These are phyloP conservation scores for Zophobas atratus DNA, from an alignment of 1,140 invertebrate genomes.

Conservation along the genomic window DNA sequence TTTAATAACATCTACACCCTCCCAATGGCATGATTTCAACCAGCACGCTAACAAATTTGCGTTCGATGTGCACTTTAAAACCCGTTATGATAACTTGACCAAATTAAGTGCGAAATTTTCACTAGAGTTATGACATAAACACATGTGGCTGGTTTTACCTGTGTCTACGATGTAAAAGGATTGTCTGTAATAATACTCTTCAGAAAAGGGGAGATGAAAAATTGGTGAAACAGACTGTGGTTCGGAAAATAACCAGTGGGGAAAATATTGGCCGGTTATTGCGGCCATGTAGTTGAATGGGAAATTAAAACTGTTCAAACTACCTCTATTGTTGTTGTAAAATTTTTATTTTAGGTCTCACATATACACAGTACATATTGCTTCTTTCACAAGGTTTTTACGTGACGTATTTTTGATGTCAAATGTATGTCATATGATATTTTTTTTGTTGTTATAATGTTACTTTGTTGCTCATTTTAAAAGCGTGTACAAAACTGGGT, in stretches of 20 bases:
- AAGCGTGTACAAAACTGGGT: no score
- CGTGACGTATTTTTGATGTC: no score
- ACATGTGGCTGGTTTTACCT: background rate
- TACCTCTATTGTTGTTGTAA: no score
- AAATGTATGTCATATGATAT: no score
- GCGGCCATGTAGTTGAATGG: no score
- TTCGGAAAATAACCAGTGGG: background rate
- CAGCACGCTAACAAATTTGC: background rate
- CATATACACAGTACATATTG: no score
- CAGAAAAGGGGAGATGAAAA: background rate
- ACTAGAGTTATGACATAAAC: background rate
- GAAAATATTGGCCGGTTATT: no score
- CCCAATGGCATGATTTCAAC: background rate
- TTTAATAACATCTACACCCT: slow-evolving; percentile 7
- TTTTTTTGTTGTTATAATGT: no score
- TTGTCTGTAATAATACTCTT: background rate
- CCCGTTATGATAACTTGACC: background rate
- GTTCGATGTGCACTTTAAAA: background rate
- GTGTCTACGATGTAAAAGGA: background rate
- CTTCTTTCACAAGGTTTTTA: no score
- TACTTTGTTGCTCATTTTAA: no score
- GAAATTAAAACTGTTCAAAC: no score
- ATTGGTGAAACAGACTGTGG: background rate
- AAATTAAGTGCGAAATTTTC: slow-evolving; percentile 3
- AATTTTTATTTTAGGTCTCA: no score